Evolutionary conservation across 2,888 invertebrate species (phyloP).

Genomic region (Sinhomidia bicolor): DNA sequence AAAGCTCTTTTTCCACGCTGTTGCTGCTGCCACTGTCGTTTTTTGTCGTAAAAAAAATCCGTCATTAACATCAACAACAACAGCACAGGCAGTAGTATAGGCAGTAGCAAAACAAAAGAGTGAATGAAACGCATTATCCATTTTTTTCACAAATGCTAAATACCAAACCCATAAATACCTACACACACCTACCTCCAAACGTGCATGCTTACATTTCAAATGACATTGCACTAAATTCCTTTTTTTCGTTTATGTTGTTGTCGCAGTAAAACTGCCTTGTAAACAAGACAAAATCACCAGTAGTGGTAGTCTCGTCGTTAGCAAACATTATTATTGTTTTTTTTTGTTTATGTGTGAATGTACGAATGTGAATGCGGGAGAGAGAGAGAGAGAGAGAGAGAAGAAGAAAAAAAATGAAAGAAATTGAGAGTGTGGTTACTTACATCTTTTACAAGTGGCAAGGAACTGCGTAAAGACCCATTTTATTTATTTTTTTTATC

Average conservation of each 20-base stretch:
- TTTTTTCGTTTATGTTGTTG: not conserved
- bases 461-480: not conserved
- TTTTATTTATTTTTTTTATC: not conserved
- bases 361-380: not conserved
- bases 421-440: constrained; percentile 17
- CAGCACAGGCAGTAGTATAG: not conserved
- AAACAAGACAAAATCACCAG: not conserved
- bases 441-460: not conserved
- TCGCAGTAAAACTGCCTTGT: not conserved
- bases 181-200: not conserved
- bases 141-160: not conserved
- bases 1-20: not conserved
- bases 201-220: not conserved
- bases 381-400: not conserved
- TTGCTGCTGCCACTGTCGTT: not conserved
- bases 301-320: not conserved
- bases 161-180: not conserved
- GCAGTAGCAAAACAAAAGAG: not conserved
- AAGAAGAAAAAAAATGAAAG: no score
- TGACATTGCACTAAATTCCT: constrained; percentile 8
- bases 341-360: not conserved
- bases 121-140: not conserved
- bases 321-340: not conserved
- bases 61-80: not conserved
- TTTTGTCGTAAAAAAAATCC: not conserved